phyloP scores from a whole-genome alignment of 2,888 invertebrate species.

The Caenorhabditis doughertyi region DNA sequence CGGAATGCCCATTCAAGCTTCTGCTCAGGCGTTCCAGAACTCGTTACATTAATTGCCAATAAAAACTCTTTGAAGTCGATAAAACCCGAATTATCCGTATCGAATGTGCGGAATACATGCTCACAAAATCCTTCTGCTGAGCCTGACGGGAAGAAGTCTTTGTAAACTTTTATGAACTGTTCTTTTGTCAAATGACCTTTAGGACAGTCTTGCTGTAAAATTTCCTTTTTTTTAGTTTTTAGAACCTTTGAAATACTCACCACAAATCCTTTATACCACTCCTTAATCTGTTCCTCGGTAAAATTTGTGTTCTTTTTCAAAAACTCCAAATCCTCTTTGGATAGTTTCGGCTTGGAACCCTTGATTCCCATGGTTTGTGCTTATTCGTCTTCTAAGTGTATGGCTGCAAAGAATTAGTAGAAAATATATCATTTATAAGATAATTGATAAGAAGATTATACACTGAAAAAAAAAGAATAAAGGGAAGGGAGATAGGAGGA shows the following conservation, averaged over 20 bases:
- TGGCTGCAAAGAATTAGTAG: constrained; percentile 1
- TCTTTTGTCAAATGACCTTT: constrained; percentile 83
- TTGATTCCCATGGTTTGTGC: constrained; percentile 80
- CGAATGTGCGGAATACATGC: constrained; percentile 83
- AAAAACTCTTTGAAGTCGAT: constrained; percentile 92
- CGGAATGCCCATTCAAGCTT: constrained; percentile 99
- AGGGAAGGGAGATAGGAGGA: constrained; percentile 19
- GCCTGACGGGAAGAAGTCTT: constrained; percentile 83
- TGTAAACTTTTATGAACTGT: constrained; percentile 83
- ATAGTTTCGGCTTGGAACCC: constrained; percentile 82
- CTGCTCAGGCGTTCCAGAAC: constrained; percentile 97
- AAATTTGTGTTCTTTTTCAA: constrained; percentile 97
- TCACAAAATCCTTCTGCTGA: constrained; percentile 83
- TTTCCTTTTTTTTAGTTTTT: too few relatives aligned
- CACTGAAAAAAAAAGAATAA: constrained; percentile 21
- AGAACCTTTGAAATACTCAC: constrained; percentile 86
- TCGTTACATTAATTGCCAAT: constrained; percentile 97
- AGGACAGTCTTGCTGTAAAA: constrained; percentile 83
- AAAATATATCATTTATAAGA: constrained; percentile 13
- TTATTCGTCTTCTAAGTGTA: constrained; percentile 42
- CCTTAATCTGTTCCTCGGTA: constrained; percentile 98
- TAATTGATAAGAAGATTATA: constrained; percentile 20
- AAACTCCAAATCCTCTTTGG: constrained; percentile 95
- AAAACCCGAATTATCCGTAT: constrained; percentile 95
- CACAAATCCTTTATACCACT: constrained; percentile 99